Percentiles rank a stretch among this genome's conserved stretches.
phyloP scores from a whole-genome alignment of 1,140 invertebrate genomes.

The Lineus longissimus region DNA sequence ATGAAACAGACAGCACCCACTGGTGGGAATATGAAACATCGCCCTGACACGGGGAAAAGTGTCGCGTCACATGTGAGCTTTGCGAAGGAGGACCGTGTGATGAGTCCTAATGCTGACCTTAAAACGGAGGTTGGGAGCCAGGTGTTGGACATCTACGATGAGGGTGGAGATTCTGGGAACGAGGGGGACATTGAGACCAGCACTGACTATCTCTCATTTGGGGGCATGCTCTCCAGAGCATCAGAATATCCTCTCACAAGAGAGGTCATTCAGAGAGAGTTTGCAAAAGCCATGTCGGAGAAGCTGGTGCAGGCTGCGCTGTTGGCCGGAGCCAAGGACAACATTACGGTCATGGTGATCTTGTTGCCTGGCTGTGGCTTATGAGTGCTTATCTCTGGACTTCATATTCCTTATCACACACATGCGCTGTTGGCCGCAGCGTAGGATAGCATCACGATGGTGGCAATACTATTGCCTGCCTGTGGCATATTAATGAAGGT shows the following conservation, averaged over 20 bases:
- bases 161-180: constrained; percentile 23
- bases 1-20: no score
- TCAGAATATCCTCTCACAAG: constrained; percentile 22
- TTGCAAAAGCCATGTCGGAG: constrained; percentile 43
- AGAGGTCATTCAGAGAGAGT: constrained; percentile 33
- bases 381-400: constrained; percentile 14
- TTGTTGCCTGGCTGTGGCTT: constrained; percentile 43
- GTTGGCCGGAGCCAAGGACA: constrained; percentile 44
- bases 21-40: not conserved
- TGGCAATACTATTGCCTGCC: no score
- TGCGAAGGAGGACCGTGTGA: constrained; percentile 1
- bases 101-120: constrained; percentile 23
- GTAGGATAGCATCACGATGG: no score
- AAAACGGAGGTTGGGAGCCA: constrained; percentile 35
- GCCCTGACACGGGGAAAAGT: not conserved
- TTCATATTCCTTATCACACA: no score
- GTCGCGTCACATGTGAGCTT: not conserved
- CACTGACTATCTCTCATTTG: constrained; percentile 29
- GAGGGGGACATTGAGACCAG: constrained; percentile 36
- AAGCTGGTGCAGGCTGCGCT: constrained; percentile 46
- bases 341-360: constrained; percentile 42
- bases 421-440: no score
- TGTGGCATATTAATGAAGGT: no score
- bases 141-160: not conserved
- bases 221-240: constrained; percentile 24